Conservation (phyloP, 2,888 invertebrate species). For the Leptothorax acervorum region DNA sequence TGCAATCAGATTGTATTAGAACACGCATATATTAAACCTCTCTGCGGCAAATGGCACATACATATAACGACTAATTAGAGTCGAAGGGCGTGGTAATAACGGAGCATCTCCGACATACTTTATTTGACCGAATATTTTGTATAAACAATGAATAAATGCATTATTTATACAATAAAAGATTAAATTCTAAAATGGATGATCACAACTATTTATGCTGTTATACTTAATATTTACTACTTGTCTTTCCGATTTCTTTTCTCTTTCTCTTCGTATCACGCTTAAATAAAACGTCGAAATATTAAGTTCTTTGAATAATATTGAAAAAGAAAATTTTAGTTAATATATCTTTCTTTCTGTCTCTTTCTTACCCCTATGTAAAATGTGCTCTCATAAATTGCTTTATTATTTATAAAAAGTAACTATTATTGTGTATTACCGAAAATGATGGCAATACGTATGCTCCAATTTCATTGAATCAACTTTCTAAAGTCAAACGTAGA, state of each 20-base stretch:
- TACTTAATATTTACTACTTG: neutral
- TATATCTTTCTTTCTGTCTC: neutral
- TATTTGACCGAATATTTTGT: neutral
- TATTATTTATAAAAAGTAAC: constrained; percentile 3
- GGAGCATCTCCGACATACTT: neutral
- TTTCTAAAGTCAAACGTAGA: constrained; percentile 19
- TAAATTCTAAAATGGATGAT: neutral
- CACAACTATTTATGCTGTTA: neutral
- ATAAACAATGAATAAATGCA: neutral
- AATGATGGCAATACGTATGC: neutral
- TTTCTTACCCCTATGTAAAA: neutral
- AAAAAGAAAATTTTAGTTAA: neutral
- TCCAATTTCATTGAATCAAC: constrained; percentile 16
- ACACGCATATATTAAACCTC: constrained; percentile 15
- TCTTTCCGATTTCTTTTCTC: neutral
- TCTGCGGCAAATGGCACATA: neutral
- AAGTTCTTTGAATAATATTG: neutral
- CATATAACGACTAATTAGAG: neutral
- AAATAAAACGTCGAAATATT: no score
- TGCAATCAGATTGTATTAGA: constrained; percentile 28
- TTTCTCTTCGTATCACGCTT: neutral
- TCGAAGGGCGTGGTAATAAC: neutral
- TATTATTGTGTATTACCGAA: neutral
- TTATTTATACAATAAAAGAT: neutral
- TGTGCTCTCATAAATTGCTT: neutral